A percentile compares a stretch with the other conserved stretches of the same genome.
These are phyloP conservation scores for Drosophila suzukii DNA, from an alignment of 1,140 invertebrate genomes.

Conservation along the genomic window DNA sequence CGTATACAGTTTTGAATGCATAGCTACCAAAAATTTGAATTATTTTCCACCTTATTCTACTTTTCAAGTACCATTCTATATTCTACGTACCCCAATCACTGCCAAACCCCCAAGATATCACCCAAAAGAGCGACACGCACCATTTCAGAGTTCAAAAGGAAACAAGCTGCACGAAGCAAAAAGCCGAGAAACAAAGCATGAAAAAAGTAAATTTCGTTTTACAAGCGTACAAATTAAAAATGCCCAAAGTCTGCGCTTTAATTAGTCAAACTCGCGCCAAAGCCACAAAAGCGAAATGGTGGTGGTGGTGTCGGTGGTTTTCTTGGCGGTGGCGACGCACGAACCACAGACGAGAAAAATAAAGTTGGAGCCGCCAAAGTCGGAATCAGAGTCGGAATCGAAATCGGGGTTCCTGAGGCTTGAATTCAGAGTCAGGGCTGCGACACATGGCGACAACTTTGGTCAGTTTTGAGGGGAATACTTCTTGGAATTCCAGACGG, in stretches of 20 bases:
- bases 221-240: slow-evolving; percentile 83
- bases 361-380: slow-evolving; percentile 30
- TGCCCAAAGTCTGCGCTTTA: slow-evolving; percentile 80
- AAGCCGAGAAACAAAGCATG: slow-evolving; percentile 26
- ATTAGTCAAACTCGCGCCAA: slow-evolving; percentile 83
- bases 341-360: slow-evolving; percentile 44
- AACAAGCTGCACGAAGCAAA: slow-evolving; percentile 77
- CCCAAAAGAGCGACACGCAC: slow-evolving; percentile 62
- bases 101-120: slow-evolving; percentile 7
- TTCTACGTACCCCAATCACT: background rate
- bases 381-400: slow-evolving; percentile 32
- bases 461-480: slow-evolving; percentile 60
- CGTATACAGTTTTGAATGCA: no score
- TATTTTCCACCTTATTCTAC: background rate
- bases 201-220: slow-evolving; percentile 79
- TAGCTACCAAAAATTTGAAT: background rate
- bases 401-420: slow-evolving; percentile 7
- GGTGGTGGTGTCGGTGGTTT: background rate
- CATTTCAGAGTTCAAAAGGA: slow-evolving; percentile 75
- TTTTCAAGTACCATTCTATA: background rate
- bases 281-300: slow-evolving; percentile 57
- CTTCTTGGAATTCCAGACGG: slow-evolving; percentile 67
- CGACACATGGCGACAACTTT: slow-evolving; percentile 69
- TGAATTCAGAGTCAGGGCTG: slow-evolving; percentile 44
- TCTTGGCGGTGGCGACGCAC: slow-evolving; percentile 60